These are phyloP conservation scores for Mico argentatus DNA, from an alignment of 2,797 vertebrate species.

Conservation along the genomic window DNA sequence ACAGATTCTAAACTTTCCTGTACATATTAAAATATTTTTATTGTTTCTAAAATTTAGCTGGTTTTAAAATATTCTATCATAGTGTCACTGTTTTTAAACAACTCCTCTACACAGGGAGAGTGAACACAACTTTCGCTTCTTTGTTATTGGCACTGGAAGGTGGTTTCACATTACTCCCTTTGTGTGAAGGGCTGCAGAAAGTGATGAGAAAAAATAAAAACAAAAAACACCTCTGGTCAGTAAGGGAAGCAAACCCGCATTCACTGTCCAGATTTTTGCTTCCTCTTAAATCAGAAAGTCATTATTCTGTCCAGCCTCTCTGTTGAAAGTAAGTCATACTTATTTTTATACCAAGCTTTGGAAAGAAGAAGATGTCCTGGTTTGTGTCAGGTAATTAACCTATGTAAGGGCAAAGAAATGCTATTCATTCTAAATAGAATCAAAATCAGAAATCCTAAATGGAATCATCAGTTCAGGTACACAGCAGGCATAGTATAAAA, in stretches of 20 bases:
- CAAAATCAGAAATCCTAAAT: not conserved
- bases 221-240: not conserved
- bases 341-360: not conserved
- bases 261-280: not conserved
- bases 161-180: constrained; percentile 34
- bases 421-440: not conserved
- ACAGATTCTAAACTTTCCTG: not conserved
- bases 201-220: not conserved
- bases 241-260: not conserved
- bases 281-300: not conserved
- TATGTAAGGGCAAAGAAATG: not conserved
- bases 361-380: not conserved
- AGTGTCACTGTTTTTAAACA: not conserved
- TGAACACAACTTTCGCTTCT: not conserved
- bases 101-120: not conserved
- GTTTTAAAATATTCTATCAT: not conserved
- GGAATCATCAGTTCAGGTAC: not conserved
- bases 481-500: not conserved
- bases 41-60: not conserved
- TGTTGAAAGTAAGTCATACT: not conserved
- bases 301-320: not conserved
- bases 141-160: not conserved
- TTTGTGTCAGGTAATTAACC: not conserved
- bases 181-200: not conserved
- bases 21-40: not conserved